Evolutionary conservation across 2,113 vertebrate species (phyloP).

Genomic region (Etia nguti): DNA sequence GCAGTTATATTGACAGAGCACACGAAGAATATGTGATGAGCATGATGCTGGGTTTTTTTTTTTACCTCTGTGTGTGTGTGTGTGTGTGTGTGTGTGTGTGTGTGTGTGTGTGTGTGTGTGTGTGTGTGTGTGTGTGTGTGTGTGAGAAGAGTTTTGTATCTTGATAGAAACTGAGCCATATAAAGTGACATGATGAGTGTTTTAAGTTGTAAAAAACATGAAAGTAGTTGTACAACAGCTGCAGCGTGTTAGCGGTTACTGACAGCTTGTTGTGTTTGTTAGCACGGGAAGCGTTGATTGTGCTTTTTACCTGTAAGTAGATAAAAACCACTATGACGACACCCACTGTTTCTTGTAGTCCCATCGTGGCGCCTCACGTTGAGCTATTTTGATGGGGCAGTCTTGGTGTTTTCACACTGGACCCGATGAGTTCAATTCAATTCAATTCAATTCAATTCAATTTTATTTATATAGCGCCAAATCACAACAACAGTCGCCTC

Average conservation of each 20-base stretch:
- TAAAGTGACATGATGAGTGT: fast-evolving
- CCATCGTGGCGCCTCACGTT: fast-evolving
- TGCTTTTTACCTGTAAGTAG: background rate
- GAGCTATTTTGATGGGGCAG: background rate
- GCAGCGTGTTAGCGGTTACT: background rate
- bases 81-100: fast-evolving
- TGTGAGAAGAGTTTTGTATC: background rate
- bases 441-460: too few species aligned
- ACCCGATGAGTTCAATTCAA: background rate
- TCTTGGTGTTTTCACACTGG: background rate
- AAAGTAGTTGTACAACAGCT: background rate
- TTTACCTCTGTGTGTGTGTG: background rate
- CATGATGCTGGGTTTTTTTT: background rate
- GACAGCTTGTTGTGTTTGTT: background rate
- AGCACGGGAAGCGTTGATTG: fast-evolving
- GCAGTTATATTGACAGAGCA: background rate
- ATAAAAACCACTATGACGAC: fast-evolving
- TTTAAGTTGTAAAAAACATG: background rate
- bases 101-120: too few species aligned
- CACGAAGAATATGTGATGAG: background rate
- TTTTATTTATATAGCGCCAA: too few species aligned
- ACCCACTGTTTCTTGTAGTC: fast-evolving
- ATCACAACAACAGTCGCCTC: too few species aligned
- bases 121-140: background rate
- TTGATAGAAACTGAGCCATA: background rate